Conservation (phyloP, 1,140 invertebrate genomes). For the Heliconius hermathena region DNA sequence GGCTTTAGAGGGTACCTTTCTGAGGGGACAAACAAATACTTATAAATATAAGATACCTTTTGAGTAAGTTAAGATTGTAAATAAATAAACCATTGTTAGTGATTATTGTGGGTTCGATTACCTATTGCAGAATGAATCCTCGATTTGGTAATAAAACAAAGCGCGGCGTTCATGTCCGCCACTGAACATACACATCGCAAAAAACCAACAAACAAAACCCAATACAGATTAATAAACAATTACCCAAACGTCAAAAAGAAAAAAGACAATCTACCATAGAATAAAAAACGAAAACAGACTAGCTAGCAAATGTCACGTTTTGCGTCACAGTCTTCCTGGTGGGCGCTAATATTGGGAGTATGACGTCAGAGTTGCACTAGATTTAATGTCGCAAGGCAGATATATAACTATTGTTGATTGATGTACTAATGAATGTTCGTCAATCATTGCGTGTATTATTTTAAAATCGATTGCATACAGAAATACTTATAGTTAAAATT, state of each 20-base stretch:
- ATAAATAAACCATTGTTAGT: neutral
- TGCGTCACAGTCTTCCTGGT: conserved; percentile 48
- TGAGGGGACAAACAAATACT: neutral
- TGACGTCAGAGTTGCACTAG: conserved; percentile 49
- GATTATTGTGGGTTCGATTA: too few relatives aligned
- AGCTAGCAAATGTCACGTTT: conserved; percentile 42
- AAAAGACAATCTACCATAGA: neutral
- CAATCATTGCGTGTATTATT: neutral
- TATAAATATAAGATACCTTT: neutral
- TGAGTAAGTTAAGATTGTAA: neutral
- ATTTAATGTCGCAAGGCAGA: conserved; percentile 31
- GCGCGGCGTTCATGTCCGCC: too few relatives aligned
- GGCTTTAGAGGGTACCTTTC: neutral
- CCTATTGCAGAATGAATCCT: too few relatives aligned
- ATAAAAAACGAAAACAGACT: neutral
- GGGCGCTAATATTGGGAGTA: conserved; percentile 34
- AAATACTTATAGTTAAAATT: neutral
- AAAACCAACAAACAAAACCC: neutral
- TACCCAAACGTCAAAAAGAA: conserved; percentile 3
- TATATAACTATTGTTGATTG: conserved; percentile 17
- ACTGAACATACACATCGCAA: neutral
- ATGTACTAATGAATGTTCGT: conserved; percentile 4
- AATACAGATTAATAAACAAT: neutral
- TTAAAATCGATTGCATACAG: neutral
- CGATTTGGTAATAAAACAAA: too few relatives aligned